phyloP scores from a whole-genome alignment of 2,113 vertebrate genomes.

The Lepus europaeus region DNA sequence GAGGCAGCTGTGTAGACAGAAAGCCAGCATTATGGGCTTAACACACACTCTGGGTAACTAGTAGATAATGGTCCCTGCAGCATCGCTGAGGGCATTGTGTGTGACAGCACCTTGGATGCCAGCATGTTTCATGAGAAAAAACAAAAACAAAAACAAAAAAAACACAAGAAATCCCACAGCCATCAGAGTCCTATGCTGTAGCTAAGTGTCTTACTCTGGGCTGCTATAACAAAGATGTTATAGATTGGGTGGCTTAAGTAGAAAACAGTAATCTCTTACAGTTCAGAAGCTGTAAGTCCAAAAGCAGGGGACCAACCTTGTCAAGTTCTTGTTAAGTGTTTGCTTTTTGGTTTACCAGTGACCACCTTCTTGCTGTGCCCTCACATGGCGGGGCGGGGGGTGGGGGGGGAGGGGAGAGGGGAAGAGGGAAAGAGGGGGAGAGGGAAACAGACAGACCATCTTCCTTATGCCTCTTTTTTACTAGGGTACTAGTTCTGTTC shows the following conservation, averaged over 20 bases:
- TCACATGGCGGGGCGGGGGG: background rate
- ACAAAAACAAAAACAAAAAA: background rate
- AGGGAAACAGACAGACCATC: background rate
- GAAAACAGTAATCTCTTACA: background rate
- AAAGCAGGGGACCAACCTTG: no score
- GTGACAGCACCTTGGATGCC: fast-evolving
- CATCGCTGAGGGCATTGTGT: no score
- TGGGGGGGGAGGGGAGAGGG: background rate
- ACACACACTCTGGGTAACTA: fast-evolving
- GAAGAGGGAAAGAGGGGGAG: no score
- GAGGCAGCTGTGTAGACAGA: background rate
- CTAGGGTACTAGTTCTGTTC: no score
- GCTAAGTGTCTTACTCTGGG: no score
- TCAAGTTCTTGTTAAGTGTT: background rate
- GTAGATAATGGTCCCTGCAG: fast-evolving
- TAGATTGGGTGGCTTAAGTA: background rate
- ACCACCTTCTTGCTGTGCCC: background rate
- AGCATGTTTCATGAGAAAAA: background rate
- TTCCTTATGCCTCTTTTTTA: background rate
- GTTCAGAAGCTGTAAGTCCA: background rate
- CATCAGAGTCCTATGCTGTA: fast-evolving
- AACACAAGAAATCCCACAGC: fast-evolving
- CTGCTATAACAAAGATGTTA: background rate
- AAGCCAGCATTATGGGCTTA: background rate
- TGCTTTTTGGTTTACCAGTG: background rate